Conservation (phyloP, 2,888 invertebrate species). For the Rhorus exstirpatorius region DNA sequence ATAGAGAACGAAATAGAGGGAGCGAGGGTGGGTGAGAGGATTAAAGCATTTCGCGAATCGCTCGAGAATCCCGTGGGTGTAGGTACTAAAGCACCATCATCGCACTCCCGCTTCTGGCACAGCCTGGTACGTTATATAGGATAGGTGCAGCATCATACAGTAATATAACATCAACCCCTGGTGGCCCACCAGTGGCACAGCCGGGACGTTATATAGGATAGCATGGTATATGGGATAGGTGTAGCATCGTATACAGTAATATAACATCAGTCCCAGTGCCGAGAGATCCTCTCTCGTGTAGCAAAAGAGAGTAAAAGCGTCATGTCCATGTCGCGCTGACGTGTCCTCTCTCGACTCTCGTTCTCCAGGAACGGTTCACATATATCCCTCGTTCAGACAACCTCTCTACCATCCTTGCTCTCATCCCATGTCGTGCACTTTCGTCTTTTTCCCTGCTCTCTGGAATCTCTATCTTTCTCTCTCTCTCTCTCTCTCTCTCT, state of each 20-base stretch:
- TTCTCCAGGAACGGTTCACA: constrained; percentile 56
- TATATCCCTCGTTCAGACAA: constrained; percentile 52
- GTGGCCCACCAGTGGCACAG: not conserved
- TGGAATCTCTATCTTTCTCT: constrained; percentile 1
- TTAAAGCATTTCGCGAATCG: constrained; percentile 65
- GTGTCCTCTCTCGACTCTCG: constrained; percentile 53
- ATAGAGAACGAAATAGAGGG: constrained; percentile 5
- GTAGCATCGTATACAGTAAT: constrained; percentile 6
- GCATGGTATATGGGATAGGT: constrained; percentile 5
- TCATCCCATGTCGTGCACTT: constrained; percentile 41
- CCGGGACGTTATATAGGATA: constrained; percentile 8
- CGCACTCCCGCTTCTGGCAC: constrained; percentile 21
- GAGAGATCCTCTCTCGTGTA: constrained; percentile 19
- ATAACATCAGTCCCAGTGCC: constrained; percentile 26
- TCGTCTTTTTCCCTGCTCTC: not conserved
- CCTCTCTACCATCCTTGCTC: constrained; percentile 28
- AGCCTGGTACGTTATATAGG: constrained; percentile 12
- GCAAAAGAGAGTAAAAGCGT: constrained; percentile 46
- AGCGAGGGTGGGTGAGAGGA: constrained; percentile 25
- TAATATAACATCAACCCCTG: constrained; percentile 31
- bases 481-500: constrained; percentile 20
- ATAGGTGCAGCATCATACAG: constrained; percentile 6
- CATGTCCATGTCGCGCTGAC: constrained; percentile 62
- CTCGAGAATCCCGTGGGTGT: constrained; percentile 61
- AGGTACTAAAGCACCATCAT: constrained; percentile 53